These are phyloP conservation scores for Esox masquinongy DNA, from an alignment of 2,797 vertebrate genomes.

Conservation along the genomic window DNA sequence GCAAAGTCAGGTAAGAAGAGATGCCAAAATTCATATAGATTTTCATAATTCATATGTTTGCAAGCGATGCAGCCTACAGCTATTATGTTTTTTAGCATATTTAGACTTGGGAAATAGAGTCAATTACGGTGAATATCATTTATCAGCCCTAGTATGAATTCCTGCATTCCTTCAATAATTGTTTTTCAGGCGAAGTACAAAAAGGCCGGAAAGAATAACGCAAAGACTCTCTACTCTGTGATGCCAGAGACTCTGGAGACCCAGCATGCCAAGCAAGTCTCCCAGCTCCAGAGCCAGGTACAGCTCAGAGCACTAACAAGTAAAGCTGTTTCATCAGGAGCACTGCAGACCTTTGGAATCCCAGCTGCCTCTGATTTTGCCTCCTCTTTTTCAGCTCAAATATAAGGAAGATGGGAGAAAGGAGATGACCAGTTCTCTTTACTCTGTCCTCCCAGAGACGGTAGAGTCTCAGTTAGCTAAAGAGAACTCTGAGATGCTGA, in stretches of 20 bases:
- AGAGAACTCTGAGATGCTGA: slow-evolving; percentile 77
- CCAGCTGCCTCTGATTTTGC: not conserved
- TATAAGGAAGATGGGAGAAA: slow-evolving; percentile 76
- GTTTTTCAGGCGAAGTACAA: slow-evolving; percentile 83
- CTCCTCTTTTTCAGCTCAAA: slow-evolving; percentile 74
- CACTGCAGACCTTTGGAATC: too few species aligned
- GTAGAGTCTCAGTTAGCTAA: slow-evolving; percentile 80
- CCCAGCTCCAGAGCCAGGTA: slow-evolving; percentile 85
- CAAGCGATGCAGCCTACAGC: not conserved
- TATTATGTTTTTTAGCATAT: not conserved
- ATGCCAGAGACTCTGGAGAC: slow-evolving; percentile 89
- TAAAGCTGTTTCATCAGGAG: too few species aligned
- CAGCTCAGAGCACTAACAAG: slow-evolving; percentile 5
- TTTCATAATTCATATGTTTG: not conserved
- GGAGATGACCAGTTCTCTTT: slow-evolving; percentile 73
- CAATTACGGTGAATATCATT: not conserved
- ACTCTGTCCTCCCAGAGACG: slow-evolving; percentile 81
- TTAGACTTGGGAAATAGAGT: not conserved
- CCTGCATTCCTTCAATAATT: not conserved
- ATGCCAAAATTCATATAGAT: not conserved
- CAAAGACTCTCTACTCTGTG: slow-evolving; percentile 81
- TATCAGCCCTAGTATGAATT: not conserved
- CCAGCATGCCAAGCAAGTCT: slow-evolving; percentile 79
- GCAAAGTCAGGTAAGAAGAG: slow-evolving; percentile 77
- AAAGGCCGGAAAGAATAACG: slow-evolving; percentile 75